A percentile compares a stretch with the other conserved stretches of the same genome.
Evolutionary conservation across 2,797 vertebrate genomes (phyloP).

Genomic region (Macroramphosus scolopax): DNA sequence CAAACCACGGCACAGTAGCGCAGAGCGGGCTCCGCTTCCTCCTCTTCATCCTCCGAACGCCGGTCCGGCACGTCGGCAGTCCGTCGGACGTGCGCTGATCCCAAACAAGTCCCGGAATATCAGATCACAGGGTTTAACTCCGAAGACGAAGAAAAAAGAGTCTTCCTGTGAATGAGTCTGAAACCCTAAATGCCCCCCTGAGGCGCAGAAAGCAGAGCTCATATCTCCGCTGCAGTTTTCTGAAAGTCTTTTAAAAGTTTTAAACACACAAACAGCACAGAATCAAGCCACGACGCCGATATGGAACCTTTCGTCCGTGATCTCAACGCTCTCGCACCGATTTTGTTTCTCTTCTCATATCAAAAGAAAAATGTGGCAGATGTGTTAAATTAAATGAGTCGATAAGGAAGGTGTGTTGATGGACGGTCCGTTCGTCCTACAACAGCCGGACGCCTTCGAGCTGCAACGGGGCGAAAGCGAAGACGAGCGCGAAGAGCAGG

Average conservation of each 20-base stretch:
- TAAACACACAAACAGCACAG: conserved; percentile 14
- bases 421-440: conserved; percentile 27
- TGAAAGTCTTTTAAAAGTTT: too few relatives aligned
- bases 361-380: conserved; percentile 28
- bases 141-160: conserved; percentile 8
- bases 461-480: conserved; percentile 33
- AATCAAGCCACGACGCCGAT: conserved; percentile 1
- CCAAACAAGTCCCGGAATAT: conserved; percentile 11
- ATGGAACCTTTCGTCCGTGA: conserved; percentile 18
- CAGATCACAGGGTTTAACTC: conserved; percentile 37
- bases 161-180: conserved; percentile 16
- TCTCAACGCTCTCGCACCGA: conserved; percentile 3
- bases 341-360: conserved; percentile 13
- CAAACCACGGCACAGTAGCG: conserved; percentile 34
- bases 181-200: conserved; percentile 17
- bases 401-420: conserved; percentile 6
- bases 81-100: conserved; percentile 8
- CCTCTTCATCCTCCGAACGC: too few relatives aligned
- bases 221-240: conserved; percentile 26
- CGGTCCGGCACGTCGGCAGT: conserved; percentile 25
- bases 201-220: conserved; percentile 32
- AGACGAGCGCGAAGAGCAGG: conserved; percentile 47
- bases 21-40: conserved; percentile 18
- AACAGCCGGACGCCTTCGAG: conserved; percentile 25
- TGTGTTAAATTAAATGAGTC: too few relatives aligned